These are phyloP conservation scores for Phengaris alcon DNA, from an alignment of 2,888 invertebrate species.

Conservation along the genomic window DNA sequence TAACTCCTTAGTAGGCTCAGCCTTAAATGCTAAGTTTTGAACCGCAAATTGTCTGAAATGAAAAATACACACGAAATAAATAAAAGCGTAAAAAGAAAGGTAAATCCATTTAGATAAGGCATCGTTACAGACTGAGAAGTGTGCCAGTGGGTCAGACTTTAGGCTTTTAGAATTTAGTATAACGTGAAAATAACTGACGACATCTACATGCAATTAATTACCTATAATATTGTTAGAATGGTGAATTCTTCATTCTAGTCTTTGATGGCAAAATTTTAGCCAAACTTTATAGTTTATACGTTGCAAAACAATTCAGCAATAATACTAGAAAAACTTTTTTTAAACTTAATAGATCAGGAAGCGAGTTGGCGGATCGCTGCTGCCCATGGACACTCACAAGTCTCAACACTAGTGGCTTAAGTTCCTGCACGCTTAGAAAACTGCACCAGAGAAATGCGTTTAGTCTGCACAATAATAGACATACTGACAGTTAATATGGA, in stretches of 20 bases:
- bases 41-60: neutral
- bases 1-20: neutral
- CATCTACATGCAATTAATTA: neutral
- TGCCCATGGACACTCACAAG: no score
- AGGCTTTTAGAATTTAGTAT: neutral
- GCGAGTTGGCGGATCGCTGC: no score
- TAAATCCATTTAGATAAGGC: slow-evolving; percentile 17
- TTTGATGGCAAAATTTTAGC: neutral
- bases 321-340: no score
- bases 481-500: no score
- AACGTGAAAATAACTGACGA: slow-evolving; percentile 9
- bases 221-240: neutral
- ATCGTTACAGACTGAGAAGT: slow-evolving; percentile 13
- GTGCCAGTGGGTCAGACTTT: slow-evolving; percentile 24
- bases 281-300: no score
- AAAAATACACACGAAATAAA: neutral
- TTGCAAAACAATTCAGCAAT: no score
- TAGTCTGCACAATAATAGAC: no score
- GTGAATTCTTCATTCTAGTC: neutral
- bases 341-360: no score
- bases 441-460: no score
- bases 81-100: slow-evolving; percentile 22
- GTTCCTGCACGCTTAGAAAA: no score
- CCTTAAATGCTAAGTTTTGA: neutral
- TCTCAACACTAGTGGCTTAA: no score